phyloP scores from a whole-genome alignment of 2,113 vertebrate genomes.

The Ellobius talpinus region DNA sequence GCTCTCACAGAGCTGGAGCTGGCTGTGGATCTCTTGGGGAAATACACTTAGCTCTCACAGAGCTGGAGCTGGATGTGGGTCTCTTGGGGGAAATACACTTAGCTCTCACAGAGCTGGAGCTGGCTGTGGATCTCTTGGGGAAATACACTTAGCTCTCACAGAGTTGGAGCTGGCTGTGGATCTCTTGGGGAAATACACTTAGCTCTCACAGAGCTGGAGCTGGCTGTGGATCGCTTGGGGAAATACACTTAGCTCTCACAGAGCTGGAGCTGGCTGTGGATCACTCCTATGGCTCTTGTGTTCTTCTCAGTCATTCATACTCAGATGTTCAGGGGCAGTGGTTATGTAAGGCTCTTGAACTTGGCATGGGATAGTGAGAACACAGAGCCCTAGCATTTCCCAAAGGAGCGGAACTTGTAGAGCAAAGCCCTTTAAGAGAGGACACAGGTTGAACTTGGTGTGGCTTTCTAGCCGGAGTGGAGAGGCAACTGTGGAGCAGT shows the following conservation, averaged over 20 bases:
- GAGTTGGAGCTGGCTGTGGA: neutral
- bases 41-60: neutral
- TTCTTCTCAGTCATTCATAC: constrained; percentile 30
- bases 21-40: too few species aligned
- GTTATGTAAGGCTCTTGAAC: constrained; percentile 23
- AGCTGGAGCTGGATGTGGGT: neutral
- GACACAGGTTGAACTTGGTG: neutral
- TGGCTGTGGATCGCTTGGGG: neutral
- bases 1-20: constrained; percentile 1
- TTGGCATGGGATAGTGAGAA: constrained; percentile 6
- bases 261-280: constrained; percentile 27
- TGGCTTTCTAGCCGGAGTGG: neutral
- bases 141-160: neutral
- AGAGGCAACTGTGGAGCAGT: neutral
- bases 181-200: constrained; percentile 16
- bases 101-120: constrained; percentile 4
- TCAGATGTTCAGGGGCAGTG: neutral
- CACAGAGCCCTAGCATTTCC: constrained; percentile 24
- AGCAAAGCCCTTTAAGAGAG: neutral
- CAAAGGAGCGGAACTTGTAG: neutral
- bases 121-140: neutral
- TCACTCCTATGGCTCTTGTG: constrained; percentile 33
- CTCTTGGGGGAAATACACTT: constrained; percentile 20
- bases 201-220: constrained; percentile 4
- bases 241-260: neutral